These are phyloP conservation scores for Amphipoea lucens DNA, from an alignment of 2,888 invertebrate species.

Conservation along the genomic window DNA sequence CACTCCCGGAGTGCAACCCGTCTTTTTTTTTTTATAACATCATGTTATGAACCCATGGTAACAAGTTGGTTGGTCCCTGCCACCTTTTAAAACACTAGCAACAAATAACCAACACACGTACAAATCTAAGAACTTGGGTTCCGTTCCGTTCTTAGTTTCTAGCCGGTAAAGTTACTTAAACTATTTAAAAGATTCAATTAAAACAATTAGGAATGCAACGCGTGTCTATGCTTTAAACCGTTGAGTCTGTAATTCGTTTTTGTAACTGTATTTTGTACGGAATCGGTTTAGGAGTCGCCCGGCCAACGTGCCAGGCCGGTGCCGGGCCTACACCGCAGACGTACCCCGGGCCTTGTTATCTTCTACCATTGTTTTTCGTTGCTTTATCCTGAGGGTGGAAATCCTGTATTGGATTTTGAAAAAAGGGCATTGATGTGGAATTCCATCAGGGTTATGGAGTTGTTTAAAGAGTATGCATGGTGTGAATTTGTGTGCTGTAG, in stretches of 20 bases:
- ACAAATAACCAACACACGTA: conserved; percentile 20
- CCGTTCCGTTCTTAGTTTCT: conserved; percentile 12
- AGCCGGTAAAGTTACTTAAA: conserved; percentile 5
- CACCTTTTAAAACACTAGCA: not conserved
- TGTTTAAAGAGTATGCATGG: not conserved
- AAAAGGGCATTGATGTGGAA: conserved; percentile 8
- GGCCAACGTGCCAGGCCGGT: conserved; percentile 77
- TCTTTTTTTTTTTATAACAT: too few relatives aligned
- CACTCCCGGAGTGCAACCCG: too few relatives aligned
- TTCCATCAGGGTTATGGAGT: conserved; percentile 2
- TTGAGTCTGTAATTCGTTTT: conserved; percentile 72
- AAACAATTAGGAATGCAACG: conserved; percentile 56
- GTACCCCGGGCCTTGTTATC: conserved; percentile 28
- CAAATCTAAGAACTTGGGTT: conserved; percentile 5
- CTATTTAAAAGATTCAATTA: conserved; percentile 40
- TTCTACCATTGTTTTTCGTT: conserved; percentile 36
- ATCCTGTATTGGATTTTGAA: conserved; percentile 8
- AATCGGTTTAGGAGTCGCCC: conserved; percentile 80
- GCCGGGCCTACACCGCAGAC: conserved; percentile 15
- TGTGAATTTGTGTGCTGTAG: not conserved
- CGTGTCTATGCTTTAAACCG: conserved; percentile 50
- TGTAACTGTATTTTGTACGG: conserved; percentile 79
- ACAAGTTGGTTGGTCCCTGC: not conserved
- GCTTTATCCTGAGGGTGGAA: conserved; percentile 9
- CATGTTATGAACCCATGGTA: not conserved